phyloP scores from a whole-genome alignment of 2,888 invertebrate species.

The Poecilus cupreus region DNA sequence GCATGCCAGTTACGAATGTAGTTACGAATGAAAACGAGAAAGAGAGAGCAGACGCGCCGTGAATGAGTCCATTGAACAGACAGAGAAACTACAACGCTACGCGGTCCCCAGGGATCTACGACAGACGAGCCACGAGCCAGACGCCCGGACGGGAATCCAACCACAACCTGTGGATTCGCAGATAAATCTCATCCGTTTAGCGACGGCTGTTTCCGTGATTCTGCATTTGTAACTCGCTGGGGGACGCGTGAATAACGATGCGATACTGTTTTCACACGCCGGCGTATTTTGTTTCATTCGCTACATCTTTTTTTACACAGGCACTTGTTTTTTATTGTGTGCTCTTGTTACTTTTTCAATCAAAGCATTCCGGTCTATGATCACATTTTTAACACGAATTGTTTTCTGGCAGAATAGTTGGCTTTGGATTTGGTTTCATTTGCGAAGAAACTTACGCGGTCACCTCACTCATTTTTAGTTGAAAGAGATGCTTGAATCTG shows the following conservation, averaged over 20 bases:
- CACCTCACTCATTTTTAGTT: too few relatives aligned
- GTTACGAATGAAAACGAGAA: slow-evolving; percentile 46
- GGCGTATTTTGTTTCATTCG: slow-evolving; percentile 30
- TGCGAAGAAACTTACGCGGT: too few relatives aligned
- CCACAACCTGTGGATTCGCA: slow-evolving; percentile 72
- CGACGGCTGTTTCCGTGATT: slow-evolving; percentile 63
- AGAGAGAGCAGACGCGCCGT: slow-evolving; percentile 34
- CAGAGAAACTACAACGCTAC: slow-evolving; percentile 66
- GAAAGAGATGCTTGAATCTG: too few relatives aligned
- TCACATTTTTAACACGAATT: slow-evolving; percentile 5
- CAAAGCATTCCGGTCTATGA: slow-evolving; percentile 26
- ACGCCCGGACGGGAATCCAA: slow-evolving; percentile 62
- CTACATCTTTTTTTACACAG: slow-evolving; percentile 19
- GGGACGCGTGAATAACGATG: slow-evolving; percentile 50
- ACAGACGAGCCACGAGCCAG: slow-evolving; percentile 64
- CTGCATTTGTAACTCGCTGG: slow-evolving; percentile 63
- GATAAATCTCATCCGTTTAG: slow-evolving; percentile 68
- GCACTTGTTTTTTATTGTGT: slow-evolving; percentile 15
- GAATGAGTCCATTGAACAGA: slow-evolving; percentile 69
- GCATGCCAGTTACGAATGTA: slow-evolving; percentile 69
- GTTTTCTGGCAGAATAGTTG: not conserved
- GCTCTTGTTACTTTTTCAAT: slow-evolving; percentile 23
- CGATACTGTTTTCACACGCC: slow-evolving; percentile 38
- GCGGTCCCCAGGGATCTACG: slow-evolving; percentile 25
- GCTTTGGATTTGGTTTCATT: too few relatives aligned